Base-by-base conservation (phyloP, 2,113 vertebrate species). In the Turdus rufiventris region DNA sequence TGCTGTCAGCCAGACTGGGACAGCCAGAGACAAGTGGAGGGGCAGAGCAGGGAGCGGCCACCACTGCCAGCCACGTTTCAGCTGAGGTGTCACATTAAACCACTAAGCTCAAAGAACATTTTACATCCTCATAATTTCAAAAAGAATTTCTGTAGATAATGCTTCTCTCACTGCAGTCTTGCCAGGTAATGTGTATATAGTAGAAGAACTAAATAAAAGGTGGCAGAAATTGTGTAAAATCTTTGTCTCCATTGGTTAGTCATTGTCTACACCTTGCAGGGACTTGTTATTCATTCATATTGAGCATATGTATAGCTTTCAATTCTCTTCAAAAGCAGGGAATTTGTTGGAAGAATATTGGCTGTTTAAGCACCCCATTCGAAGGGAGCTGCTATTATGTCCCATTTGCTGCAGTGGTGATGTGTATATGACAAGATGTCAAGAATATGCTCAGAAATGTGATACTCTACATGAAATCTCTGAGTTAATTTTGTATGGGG, bases 401-500 rank as follows among this genome's bases (percentile, higher is more conserved):
- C 34, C 68, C 83, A 88, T 91, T 96, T 94, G 70, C 81, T 90
- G 77, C 82, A 85, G 72, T 78, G 91, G 93, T 95, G 91, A 94
- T 88, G 66, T 92, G 92, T 93, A 82, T 65, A 89, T 85, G 94
- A 97, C 67, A 94, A 93, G 68, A 91, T 78, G 91, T 96, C 92
- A 88, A 67, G 72, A 86, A 65, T 85, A 95, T 84, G 61, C 74
- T 96, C 63, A 81, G 92, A 97, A 97, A 96, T 48, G 75, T 73
- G 93, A 96, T 97, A 94, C 71, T 58, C 82, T 60, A 53, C 81
- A 48, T 75, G 84, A 77, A 94, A 93, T 86, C 81, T 91, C 50
- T 60, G 21, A 56, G 76, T 93, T 95, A 33, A 21, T 92, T 97
- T 96, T 93, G 78, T 85, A 68, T 2, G 0, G 42, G 42, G 81